Base-by-base conservation (phyloP, 2,797 vertebrate species). In the Loris lydekkerianus region DNA sequence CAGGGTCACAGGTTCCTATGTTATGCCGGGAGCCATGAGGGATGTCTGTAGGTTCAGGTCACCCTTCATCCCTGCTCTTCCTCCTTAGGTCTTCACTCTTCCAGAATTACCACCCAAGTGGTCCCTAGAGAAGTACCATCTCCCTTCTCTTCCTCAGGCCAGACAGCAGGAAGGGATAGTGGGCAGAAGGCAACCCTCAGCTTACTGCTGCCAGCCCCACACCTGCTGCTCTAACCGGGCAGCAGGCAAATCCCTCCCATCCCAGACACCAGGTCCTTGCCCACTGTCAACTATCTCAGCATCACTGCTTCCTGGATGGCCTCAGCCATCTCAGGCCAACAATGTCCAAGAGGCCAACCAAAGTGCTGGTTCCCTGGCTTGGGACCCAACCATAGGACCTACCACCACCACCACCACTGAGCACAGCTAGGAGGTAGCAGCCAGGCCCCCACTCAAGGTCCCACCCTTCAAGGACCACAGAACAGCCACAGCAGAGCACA, bases 31-130 rank as follows among this genome's bases (percentile, higher is more conserved):
- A 75, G 58, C 72, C 34, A 18, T 29, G 15, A 18, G 5, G 23
- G n/a, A 17, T 4, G 2, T 1, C 31, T 8, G 9, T 21, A 29
- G 88, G 27, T 10, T 0, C 0, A 27, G 13, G 6, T 43, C 20
- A 34, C 60, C 21, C 27, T 49, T 34, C 63, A 72, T 1, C 27
- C n/a, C 53, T 3, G 0, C 17, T 72, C 27, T 27, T 89, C 40
- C 25, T 77, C 40, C 67, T 3, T 5, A 63, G 29, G 14, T 40
- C 60, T 63, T 69, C 76, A 40, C 23, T 81, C 34, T 29, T 37
- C 58, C 34, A 14, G 21, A 43, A 76, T 7, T 60, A 15, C 77
- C 49, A 29, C 43, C 6, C 63, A 3, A 15, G 40, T 14, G n/a
- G n/a, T 5, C 53, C 40, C 25, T 18, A 17, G 31, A 86, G 8